These are phyloP conservation scores for Novumbra hubbsi DNA, from an alignment of 2,797 vertebrate species.

Conservation along the genomic window DNA sequence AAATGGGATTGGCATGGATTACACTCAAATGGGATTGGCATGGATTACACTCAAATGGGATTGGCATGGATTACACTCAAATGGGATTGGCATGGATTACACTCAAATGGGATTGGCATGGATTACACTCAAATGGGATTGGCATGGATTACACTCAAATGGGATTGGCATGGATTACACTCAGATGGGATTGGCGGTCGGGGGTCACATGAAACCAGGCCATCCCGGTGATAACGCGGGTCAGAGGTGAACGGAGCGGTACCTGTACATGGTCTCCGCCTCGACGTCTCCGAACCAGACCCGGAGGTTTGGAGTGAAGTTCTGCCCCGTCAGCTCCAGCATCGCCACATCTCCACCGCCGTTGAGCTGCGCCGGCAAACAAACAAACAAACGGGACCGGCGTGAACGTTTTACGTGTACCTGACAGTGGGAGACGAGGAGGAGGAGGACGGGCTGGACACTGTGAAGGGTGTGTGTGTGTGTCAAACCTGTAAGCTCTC, in stretches of 20 bases:
- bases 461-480: neutral
- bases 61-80: no score
- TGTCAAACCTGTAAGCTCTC: constrained; percentile 93
- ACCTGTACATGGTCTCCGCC: constrained; percentile 99
- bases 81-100: no score
- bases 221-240: neutral
- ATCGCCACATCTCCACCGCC: constrained; percentile 98
- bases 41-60: no score
- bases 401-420: neutral
- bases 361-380: constrained; percentile 79
- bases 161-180: no score
- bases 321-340: constrained; percentile 99
- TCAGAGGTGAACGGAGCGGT: neutral
- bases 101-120: no score
- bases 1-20: no score
- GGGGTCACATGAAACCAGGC: no score
- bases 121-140: no score
- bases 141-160: no score
- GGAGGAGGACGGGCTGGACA: neutral
- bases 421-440: neutral
- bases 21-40: no score
- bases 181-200: no score
- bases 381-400: neutral
- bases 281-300: constrained; percentile 99
- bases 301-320: constrained; percentile 97